Evolutionary conservation across 2,113 vertebrate genomes (phyloP).

Genomic region (Heterocephalus glaber): DNA sequence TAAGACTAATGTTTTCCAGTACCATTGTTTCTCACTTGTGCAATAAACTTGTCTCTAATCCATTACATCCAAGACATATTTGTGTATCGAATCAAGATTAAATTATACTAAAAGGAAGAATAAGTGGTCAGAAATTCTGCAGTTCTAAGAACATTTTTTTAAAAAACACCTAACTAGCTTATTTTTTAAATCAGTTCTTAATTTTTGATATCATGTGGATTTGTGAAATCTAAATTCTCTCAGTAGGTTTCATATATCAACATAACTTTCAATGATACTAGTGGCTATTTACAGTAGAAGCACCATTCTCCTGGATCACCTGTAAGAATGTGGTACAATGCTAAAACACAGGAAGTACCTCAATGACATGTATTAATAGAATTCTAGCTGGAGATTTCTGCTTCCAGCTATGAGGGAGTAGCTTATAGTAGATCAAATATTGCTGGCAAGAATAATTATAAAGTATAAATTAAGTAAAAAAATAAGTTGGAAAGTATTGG

Average conservation of each 20-base stretch:
- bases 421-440: background rate
- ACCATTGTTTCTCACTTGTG: constrained; percentile 13
- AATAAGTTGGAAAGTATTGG: background rate
- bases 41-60: constrained; percentile 10
- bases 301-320: background rate
- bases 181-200: background rate
- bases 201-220: background rate
- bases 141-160: background rate
- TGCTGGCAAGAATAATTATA: background rate
- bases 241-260: background rate
- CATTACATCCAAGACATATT: constrained; percentile 30
- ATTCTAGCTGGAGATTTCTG: background rate
- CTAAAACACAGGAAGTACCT: background rate
- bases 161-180: background rate
- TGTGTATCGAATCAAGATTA: constrained; percentile 43
- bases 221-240: constrained; percentile 45
- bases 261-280: background rate
- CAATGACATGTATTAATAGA: background rate
- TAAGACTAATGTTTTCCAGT: constrained; percentile 50
- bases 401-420: background rate
- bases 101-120: constrained; percentile 40
- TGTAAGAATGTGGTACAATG: background rate
- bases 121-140: background rate
- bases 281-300: background rate
- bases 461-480: constrained; percentile 5